A percentile compares a stretch with the other conserved stretches of the same genome.
Conservation (phyloP, 2,888 invertebrate species). For the Argynnis bischoffii region DNA sequence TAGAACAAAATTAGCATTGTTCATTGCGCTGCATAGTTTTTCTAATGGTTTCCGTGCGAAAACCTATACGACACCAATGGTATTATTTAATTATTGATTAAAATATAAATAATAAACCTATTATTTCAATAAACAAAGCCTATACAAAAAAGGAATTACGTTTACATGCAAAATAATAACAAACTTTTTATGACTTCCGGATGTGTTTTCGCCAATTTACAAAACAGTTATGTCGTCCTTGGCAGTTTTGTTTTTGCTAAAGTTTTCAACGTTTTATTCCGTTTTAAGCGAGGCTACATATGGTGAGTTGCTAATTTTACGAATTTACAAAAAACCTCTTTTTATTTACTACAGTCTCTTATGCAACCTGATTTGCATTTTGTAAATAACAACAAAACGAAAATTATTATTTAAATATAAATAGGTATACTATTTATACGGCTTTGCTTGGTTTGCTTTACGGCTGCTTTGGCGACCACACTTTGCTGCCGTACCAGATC, state of each 20-base stretch:
- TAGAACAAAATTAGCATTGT: constrained; percentile 25
- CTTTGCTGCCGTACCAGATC: too few species aligned
- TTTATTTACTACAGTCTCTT: too few species aligned
- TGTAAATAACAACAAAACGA: neutral
- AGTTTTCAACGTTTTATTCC: constrained; percentile 8
- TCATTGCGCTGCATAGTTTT: constrained; percentile 9
- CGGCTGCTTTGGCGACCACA: too few species aligned
- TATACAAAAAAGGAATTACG: neutral
- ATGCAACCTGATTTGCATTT: neutral
- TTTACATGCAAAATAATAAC: neutral
- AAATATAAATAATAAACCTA: neutral
- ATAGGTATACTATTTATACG: too few species aligned
- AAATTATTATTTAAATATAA: neutral
- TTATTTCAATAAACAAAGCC: neutral
- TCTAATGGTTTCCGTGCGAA: constrained; percentile 1
- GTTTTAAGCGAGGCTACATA: constrained; percentile 34
- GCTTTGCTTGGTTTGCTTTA: too few species aligned
- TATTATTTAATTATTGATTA: constrained; percentile 1
- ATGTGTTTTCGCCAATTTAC: constrained; percentile 1
- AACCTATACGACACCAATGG: neutral
- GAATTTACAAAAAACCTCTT: neutral
- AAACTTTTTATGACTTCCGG: constrained; percentile 13
- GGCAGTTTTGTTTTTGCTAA: constrained; percentile 13
- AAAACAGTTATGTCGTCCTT: constrained; percentile 23
- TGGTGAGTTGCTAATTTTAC: constrained; percentile 29